Conservation (phyloP, 1,140 invertebrate genomes). For the Nasonia vitripennis region DNA sequence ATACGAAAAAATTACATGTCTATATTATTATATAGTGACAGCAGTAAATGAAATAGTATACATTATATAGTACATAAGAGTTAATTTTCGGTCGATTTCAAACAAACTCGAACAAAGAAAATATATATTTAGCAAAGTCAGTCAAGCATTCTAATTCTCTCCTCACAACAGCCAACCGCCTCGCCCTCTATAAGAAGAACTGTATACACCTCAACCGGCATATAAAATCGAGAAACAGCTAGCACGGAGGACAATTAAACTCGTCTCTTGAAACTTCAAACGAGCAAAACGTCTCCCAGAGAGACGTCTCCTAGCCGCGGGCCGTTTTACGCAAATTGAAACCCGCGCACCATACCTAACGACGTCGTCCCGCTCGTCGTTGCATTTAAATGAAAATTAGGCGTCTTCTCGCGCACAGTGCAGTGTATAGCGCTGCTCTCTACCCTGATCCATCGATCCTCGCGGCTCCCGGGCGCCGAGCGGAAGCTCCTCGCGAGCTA, state of each 20-base stretch:
- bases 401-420: slow-evolving; percentile 37
- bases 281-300: slow-evolving; percentile 29
- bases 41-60: too few species aligned
- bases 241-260: slow-evolving; percentile 1
- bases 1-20: too few species aligned
- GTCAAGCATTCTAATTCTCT: too few species aligned
- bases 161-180: too few species aligned
- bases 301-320: slow-evolving; percentile 5
- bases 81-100: too few species aligned
- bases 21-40: too few species aligned
- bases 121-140: too few species aligned
- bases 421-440: not conserved
- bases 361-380: slow-evolving; percentile 52
- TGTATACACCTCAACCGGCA: not conserved
- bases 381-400: slow-evolving; percentile 73
- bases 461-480: slow-evolving; percentile 28
- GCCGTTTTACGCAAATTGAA: slow-evolving; percentile 15
- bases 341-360: slow-evolving; percentile 4
- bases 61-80: too few species aligned
- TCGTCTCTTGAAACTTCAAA: not conserved
- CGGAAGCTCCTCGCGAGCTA: slow-evolving; percentile 18
- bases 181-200: not conserved
- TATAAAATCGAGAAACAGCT: not conserved
- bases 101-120: too few species aligned
- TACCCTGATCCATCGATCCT: slow-evolving; percentile 56